Percentiles rank a stretch among this genome's conserved stretches.
These are phyloP conservation scores for Enteromius thamalakanensis DNA, from an alignment of 2,797 vertebrate species.

Conservation along the genomic window DNA sequence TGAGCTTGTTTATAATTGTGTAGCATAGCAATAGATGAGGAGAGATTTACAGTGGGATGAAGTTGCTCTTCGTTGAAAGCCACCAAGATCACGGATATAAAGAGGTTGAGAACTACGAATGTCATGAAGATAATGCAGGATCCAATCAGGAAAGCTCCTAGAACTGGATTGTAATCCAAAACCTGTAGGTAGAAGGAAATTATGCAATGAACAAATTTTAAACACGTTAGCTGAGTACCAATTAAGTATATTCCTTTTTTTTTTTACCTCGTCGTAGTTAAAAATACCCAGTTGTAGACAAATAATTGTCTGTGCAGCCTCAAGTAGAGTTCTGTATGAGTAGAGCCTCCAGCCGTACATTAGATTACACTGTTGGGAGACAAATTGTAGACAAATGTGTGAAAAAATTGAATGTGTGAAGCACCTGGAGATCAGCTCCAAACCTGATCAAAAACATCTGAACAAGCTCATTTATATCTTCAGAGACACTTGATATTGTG, in stretches of 20 bases:
- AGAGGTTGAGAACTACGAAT: constrained; percentile 95
- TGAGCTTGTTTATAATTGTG: not conserved
- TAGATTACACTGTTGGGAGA: constrained; percentile 83
- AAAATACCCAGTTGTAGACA: constrained; percentile 95
- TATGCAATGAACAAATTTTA: not conserved
- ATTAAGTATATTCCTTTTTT: not conserved
- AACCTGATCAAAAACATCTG: not conserved
- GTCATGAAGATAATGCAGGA: constrained; percentile 97
- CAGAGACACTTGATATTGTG: not conserved
- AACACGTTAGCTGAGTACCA: not conserved
- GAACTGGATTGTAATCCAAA: constrained; percentile 88
- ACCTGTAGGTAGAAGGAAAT: constrained; percentile 75
- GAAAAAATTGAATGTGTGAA: not conserved
- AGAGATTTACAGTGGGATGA: constrained; percentile 65
- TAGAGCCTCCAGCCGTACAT: constrained; percentile 93
- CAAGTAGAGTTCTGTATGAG: constrained; percentile 90
- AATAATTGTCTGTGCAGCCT: constrained; percentile 88
- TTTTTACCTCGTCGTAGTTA: constrained; percentile 91
- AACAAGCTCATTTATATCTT: not conserved
- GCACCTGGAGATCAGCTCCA: not conserved
- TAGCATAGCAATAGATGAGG: not conserved
- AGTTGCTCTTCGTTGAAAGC: constrained; percentile 94
- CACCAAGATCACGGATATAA: constrained; percentile 95
- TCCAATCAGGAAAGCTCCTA: constrained; percentile 91
- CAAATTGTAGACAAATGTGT: constrained; percentile 8